Percentiles rank a stretch among this genome's conserved stretches.
These are phyloP conservation scores for Leuciscus idus DNA, from an alignment of 2,113 vertebrate species.

Conservation along the genomic window DNA sequence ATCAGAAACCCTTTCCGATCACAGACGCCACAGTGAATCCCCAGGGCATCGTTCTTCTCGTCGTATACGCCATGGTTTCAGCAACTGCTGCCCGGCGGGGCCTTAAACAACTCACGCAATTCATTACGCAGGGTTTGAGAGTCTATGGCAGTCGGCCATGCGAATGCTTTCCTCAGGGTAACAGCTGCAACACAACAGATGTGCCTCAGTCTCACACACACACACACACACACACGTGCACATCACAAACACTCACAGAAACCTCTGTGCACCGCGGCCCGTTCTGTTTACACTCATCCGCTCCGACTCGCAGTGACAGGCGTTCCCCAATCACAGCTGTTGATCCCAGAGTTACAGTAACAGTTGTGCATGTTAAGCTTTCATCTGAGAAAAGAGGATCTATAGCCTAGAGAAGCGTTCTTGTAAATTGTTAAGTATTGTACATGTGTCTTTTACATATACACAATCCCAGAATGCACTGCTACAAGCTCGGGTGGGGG, in stretches of 20 bases:
- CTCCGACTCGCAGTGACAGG: background rate
- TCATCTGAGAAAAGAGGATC: no score
- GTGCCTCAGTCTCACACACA: background rate
- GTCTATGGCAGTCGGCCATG: background rate
- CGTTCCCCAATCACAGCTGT: background rate
- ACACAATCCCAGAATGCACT: no score
- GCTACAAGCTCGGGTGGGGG: no score
- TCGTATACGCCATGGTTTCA: no score
- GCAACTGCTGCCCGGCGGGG: no score
- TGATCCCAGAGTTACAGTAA: background rate
- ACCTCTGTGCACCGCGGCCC: background rate
- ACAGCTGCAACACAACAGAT: slow-evolving; percentile 32
- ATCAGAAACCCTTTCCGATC: background rate
- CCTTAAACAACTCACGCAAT: background rate
- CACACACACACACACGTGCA: background rate
- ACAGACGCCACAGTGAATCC: background rate
- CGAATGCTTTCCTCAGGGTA: background rate
- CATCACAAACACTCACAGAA: background rate
- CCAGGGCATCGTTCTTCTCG: background rate
- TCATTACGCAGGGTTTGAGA: slow-evolving; percentile 7
- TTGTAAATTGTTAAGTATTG: no score
- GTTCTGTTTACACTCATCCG: background rate
- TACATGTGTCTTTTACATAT: no score
- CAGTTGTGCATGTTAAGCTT: background rate
- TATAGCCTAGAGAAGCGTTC: no score